Percentiles rank a stretch among this genome's conserved stretches.
These are phyloP conservation scores for Halcyon badia DNA, from an alignment of 2,797 vertebrate genomes.

Conservation along the genomic window DNA sequence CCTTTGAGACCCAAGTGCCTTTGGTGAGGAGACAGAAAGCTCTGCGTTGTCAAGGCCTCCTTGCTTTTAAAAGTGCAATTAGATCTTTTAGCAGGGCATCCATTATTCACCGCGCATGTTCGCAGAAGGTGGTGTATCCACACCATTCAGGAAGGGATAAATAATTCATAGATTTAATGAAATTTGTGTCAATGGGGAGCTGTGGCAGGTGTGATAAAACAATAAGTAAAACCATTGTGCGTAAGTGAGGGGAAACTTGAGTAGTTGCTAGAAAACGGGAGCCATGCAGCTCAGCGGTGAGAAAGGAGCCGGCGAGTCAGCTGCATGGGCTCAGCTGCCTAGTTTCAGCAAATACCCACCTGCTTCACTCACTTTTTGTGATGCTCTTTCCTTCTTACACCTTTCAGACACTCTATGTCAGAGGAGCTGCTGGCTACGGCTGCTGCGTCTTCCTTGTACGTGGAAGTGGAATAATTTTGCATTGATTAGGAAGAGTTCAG, in stretches of 20 bases:
- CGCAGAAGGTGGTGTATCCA: not conserved
- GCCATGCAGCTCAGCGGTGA: not conserved
- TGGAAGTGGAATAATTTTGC: not conserved
- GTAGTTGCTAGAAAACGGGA: not conserved
- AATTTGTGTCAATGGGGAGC: not conserved
- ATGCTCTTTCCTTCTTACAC: not conserved
- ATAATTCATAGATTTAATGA: constrained; percentile 36
- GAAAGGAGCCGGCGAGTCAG: not conserved
- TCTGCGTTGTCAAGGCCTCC: rapidly evolving
- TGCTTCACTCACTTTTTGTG: rapidly evolving
- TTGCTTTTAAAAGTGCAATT: not conserved
- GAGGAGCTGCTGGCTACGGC: not conserved
- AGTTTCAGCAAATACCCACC: not conserved
- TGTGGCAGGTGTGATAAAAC: not conserved
- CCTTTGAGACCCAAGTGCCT: not conserved
- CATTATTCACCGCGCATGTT: not conserved
- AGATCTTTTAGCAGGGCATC: constrained; percentile 6
- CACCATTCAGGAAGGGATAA: not conserved
- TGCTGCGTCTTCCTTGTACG: rapidly evolving
- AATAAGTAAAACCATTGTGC: not conserved
- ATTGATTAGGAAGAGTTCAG: not conserved
- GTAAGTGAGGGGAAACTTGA: not conserved
- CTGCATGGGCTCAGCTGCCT: not conserved
- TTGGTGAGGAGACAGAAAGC: not conserved
- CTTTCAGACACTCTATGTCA: not conserved